phyloP scores from a whole-genome alignment of 1,140 invertebrate species.

The Matsumurasca onukii region DNA sequence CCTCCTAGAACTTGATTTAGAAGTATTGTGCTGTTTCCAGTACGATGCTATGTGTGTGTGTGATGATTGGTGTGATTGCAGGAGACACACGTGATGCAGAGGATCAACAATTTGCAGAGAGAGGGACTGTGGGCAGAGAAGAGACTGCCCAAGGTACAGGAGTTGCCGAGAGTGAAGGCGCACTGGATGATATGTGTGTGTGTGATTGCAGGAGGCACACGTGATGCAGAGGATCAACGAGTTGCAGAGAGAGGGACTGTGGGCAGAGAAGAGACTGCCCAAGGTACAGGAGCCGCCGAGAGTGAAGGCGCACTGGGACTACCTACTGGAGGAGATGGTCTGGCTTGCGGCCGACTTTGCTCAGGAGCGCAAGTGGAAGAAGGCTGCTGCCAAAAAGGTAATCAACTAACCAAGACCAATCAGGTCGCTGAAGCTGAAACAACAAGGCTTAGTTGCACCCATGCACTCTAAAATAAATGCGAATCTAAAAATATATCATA shows the following conservation, averaged over 20 bases:
- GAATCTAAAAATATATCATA: too few species aligned
- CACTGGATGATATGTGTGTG: too few species aligned
- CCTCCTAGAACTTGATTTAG: too few species aligned
- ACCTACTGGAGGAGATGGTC: conserved; percentile 96
- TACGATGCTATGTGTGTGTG: too few species aligned
- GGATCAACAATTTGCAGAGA: conserved; percentile 82
- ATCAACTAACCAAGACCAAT: too few species aligned
- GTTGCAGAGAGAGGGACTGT: conserved; percentile 86
- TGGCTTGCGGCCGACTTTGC: conserved; percentile 98
- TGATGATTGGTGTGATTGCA: conserved; percentile 40
- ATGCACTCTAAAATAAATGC: too few species aligned
- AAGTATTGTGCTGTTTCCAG: too few species aligned
- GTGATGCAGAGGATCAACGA: conserved; percentile 90
- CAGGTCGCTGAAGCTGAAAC: too few species aligned
- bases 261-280: conserved; percentile 89
- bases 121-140: conserved; percentile 93
- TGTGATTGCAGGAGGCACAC: conserved; percentile 79
- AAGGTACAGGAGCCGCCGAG: conserved; percentile 89
- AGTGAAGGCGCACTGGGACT: conserved; percentile 98
- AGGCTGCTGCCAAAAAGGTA: conserved; percentile 89
- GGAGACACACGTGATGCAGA: conserved; percentile 92
- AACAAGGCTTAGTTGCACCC: too few species aligned
- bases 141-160: conserved; percentile 88
- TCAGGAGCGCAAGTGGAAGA: conserved; percentile 97
- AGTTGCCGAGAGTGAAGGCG: conserved; percentile 85